A percentile compares a stretch with the other conserved stretches of the same genome.
Conservation (phyloP, 64 coral and sea anemone species). For the Acropora tenuis region DNA sequence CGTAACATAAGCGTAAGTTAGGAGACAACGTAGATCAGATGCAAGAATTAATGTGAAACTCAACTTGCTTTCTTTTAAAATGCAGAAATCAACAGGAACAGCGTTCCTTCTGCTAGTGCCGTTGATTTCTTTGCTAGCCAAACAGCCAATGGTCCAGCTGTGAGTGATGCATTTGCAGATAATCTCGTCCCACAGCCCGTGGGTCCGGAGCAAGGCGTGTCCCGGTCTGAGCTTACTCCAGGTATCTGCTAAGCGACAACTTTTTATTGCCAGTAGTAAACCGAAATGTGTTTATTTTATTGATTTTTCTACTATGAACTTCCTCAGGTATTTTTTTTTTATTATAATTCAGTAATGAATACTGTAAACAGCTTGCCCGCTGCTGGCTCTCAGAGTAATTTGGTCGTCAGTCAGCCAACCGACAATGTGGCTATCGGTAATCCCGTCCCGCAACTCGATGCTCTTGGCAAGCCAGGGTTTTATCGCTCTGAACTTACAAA, state of each 20-base stretch:
- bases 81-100: conserved; percentile 47
- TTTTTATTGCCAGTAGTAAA: no score
- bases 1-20: no score
- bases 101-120: conserved; percentile 26
- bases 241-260: not conserved
- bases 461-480: not conserved
- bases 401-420: not conserved
- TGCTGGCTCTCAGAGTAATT: not conserved
- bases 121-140: conserved; percentile 3
- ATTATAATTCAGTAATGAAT: conserved; percentile 19
- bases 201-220: not conserved
- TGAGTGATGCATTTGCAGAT: not conserved
- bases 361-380: conserved; percentile 16
- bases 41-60: no score
- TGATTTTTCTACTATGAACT: no score
- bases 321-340: not conserved
- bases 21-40: no score
- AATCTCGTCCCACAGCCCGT: not conserved
- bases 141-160: not conserved
- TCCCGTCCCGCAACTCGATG: not conserved
- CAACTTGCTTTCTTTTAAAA: not conserved
- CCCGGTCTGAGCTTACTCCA: conserved; percentile 2
- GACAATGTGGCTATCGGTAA: not conserved
- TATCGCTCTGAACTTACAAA: conserved; percentile 14
- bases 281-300: no score